Evolutionary conservation across 2,888 invertebrate species (phyloP), one percentile per base, ranked within the genome.

Genomic region (Pristionchus entomophagus): DNA sequence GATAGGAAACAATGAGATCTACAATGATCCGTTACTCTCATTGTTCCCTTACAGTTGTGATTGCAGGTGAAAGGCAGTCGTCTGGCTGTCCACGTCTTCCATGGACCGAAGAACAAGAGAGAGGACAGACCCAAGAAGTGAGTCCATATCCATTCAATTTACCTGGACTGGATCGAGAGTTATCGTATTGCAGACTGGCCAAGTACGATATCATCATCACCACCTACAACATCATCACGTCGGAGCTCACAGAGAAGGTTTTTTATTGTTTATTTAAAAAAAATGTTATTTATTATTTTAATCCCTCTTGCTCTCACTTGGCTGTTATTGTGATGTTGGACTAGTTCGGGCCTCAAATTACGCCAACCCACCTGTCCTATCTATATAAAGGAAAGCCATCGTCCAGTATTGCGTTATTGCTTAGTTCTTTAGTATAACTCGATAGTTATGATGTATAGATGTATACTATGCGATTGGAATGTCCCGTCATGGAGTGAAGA

Each of bases 121-220:
- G 73, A 84, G 53, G 73, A 84, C 29, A 53, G 84, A 73, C 38
- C 69, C 10, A 84, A 53, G 69, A 84, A 53, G 73, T 84, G n/a
- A 59, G 53, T 45, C 8, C 6, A 45, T 45, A 45, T 45, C 14
- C 45, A 45, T 45, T 45, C 45, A 6, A 10, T 14, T 49, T 49
- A 49, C 17, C 17, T 17, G 17, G n/a, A n/a, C n/a, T n/a, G 8
- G 17, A 49, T 49, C 49, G 49, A 49, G 49, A 49, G 8, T 49
- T n/a, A n/a, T n/a, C n/a, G n/a, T 45, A 6, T 59, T 84, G 65
- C 56, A 85, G 77, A 85, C 84, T 92, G 35, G 91, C 91, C 12
- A 86, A 89, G 26, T 89, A 96, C 93, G 97, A 98, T 94, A 94
- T 98, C 0, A 97, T 98, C 0, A 94, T 97, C 65, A 97, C 98